Percentiles rank a stretch among this genome's conserved stretches.
phyloP scores from a whole-genome alignment of 1,140 invertebrate species.

The Pseudomyrmex cubaensis region DNA sequence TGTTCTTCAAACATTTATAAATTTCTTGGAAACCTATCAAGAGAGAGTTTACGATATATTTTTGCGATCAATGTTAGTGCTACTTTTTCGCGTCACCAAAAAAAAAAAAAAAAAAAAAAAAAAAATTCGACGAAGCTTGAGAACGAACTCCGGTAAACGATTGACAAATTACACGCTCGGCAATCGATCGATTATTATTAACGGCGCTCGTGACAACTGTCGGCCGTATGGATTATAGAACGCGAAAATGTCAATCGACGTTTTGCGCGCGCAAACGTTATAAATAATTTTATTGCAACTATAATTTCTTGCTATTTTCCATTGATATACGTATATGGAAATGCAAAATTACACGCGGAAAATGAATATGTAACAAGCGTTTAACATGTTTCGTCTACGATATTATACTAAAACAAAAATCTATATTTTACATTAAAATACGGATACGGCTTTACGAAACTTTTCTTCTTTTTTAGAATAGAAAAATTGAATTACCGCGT shows the following conservation, averaged over 20 bases:
- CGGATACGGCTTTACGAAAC: background rate
- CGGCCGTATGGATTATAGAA: slow-evolving; percentile 36
- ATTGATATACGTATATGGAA: too few species aligned
- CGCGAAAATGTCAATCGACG: slow-evolving; percentile 4
- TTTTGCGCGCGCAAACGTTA: background rate
- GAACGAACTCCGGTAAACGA: slow-evolving; percentile 7
- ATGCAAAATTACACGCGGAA: too few species aligned
- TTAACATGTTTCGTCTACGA: too few species aligned
- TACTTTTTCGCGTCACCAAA: background rate
- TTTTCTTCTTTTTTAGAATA: background rate
- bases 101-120: slow-evolving; percentile 36
- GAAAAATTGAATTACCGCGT: background rate
- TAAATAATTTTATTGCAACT: background rate
- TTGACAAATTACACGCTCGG: slow-evolving; percentile 59
- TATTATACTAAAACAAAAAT: too few species aligned
- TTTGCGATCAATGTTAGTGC: slow-evolving; percentile 8
- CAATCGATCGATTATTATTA: slow-evolving; percentile 50
- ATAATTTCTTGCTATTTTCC: too few species aligned
- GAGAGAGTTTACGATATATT: background rate
- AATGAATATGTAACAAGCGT: too few species aligned
- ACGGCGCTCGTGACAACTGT: slow-evolving; percentile 26
- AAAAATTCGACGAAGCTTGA: slow-evolving; percentile 38
- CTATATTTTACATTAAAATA: too few species aligned
- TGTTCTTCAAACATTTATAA: background rate
- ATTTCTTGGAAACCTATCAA: background rate